Conservation (phyloP, 2,113 vertebrate species). For the Bubalus kerabau region DNA sequence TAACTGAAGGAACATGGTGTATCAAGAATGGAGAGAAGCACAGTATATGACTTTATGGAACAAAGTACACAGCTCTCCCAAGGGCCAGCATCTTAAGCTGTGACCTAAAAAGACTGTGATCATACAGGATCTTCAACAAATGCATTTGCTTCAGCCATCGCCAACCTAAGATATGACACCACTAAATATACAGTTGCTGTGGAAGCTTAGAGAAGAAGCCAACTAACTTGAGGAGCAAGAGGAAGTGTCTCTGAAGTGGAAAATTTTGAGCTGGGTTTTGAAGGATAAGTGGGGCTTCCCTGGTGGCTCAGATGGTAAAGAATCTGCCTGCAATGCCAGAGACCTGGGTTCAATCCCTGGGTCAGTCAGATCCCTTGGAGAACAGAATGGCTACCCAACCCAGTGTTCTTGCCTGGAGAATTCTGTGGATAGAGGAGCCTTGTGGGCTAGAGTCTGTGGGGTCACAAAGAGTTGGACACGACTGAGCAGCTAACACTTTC, state of each 20-base stretch:
- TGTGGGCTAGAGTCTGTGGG: background rate
- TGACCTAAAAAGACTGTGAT: background rate
- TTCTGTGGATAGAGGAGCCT: background rate
- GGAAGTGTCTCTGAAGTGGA: background rate
- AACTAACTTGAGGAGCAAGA: background rate
- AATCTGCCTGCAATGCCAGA: background rate
- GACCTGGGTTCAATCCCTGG: background rate
- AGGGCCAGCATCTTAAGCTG: background rate
- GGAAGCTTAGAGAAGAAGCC: background rate
- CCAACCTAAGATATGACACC: background rate
- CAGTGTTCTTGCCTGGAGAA: background rate
- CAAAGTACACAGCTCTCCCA: background rate
- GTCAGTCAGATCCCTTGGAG: background rate
- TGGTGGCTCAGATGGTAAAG: background rate
- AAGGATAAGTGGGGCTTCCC: background rate
- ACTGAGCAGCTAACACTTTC: background rate
- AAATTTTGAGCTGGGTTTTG: background rate
- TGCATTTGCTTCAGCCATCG: background rate
- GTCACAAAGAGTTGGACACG: background rate
- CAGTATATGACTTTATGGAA: background rate
- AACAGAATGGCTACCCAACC: background rate
- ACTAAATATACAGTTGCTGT: fast-evolving
- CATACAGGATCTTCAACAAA: background rate
- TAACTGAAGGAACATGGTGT: background rate
- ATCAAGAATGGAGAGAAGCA: background rate